Base-by-base conservation (phyloP, 2,113 vertebrate genomes). In the Malaclemys terrapin region DNA sequence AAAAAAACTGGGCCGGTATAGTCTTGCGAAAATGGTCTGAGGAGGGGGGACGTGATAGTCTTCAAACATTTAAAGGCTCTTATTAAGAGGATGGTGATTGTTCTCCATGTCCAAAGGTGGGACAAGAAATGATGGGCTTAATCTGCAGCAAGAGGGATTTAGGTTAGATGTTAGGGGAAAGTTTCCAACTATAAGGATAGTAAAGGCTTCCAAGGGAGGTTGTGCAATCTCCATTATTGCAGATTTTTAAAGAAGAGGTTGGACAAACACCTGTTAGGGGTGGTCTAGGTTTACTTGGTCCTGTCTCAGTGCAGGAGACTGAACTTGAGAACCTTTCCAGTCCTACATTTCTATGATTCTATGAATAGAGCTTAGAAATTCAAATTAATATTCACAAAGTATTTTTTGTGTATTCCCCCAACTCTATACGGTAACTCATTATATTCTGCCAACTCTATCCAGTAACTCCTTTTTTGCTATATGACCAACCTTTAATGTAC, bases 351-450 rank as follows among this genome's bases (percentile, higher is more conserved):
- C 22, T 56, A 24, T 25, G 8, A 57, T 25, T 57, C 56, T 59
- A 87, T 38, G 93, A 94, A 85, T 82, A 93, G 93, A 83, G 16
- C 2, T 27, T 11, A 29, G 27, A 59, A 5, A 59, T 11, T 59
- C 27, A 93, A 94, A 93, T 42, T 59, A 79, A 81, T 93, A 69
- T 92, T 94, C 91, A 88, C 45, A 47, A 47, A 47, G 45, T 47
- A 47, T 47, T 47, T 47, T 47, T 47, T 47, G 45, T 47, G 45
- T 47, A 8, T 47, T 47, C 45, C 8, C 45, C 45, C 45, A 47
- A 47, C 45, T 47, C 45, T 59, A 25, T 59, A 25, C 9, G 29
- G 9, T 59, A 59, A 59, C 56, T 59, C 10, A 82, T 78, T 72
- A 35, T 65, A 47, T 91, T 94, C 87, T 86, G 27, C 27, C 87